phyloP scores from a whole-genome alignment of 2,888 invertebrate species.

The Nebria brevicollis region DNA sequence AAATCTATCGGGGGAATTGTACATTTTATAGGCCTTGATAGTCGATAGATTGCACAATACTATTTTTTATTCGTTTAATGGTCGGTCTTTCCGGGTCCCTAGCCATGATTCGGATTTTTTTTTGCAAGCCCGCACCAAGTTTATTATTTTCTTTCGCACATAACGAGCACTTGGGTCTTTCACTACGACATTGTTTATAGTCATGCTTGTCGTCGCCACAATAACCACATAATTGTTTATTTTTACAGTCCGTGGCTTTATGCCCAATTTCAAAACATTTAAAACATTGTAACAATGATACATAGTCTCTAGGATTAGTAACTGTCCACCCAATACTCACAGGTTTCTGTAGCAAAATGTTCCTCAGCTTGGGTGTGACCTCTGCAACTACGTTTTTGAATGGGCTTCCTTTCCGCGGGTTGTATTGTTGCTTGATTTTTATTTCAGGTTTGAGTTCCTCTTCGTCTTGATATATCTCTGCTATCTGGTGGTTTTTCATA shows the following conservation, averaged over 20 bases:
- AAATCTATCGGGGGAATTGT: background rate
- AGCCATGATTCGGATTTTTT: background rate
- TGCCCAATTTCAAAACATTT: slow-evolving; percentile 2
- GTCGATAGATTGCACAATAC: background rate
- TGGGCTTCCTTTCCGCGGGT: background rate
- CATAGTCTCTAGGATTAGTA: background rate
- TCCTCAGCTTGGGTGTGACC: background rate
- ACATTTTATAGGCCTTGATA: background rate
- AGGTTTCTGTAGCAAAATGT: background rate
- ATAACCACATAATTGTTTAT: background rate
- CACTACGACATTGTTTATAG: background rate
- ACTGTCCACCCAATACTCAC: background rate
- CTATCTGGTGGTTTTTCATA: background rate
- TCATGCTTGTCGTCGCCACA: background rate
- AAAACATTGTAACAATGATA: background rate
- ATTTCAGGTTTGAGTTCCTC: background rate
- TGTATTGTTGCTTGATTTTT: too few relatives aligned
- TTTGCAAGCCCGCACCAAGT: background rate
- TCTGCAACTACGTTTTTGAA: background rate
- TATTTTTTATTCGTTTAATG: background rate
- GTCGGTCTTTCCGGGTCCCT: background rate
- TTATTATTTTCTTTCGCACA: background rate
- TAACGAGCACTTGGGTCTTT: too few relatives aligned
- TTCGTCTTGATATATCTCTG: background rate
- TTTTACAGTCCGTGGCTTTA: background rate